Base-by-base conservation (phyloP, 2,888 invertebrate genomes). In the Acleris sparsana region DNA sequence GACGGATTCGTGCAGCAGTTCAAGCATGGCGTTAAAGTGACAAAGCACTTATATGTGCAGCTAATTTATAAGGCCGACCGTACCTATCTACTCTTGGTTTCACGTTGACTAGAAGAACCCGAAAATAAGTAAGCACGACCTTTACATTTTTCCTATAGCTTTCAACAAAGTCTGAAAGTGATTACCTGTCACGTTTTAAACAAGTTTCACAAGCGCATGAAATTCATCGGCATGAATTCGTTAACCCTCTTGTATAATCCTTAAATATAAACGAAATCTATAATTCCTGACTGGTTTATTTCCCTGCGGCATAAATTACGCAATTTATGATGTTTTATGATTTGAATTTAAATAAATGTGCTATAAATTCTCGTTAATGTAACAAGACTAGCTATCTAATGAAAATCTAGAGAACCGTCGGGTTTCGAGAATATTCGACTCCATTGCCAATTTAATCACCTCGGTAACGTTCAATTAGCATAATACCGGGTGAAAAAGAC, bases 391-490 rank as follows among this genome's bases (percentile, higher is more conserved):
- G 66, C 61, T 66, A 66, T 65, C 65, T 66, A 57, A 66, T 66
- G 61, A 66, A 62, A 66, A 66, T 66, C 66, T 66, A 66, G 66
- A 66, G 66, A 62, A 62, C 65, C 66, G 61, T 63, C 63, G 63
- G 66, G 51, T 57, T 66, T 62, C 57, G 62, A 39, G 66, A 57
- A 66, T 53, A 66, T 66, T 66, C 33, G 57, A 66, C 61, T 61
- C 29, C 52, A 62, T 66, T 66, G 66, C 25, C 62, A 66, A 66
- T 62, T 62, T 66, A 66, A 66, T 66, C 66, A 66, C 66, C 61
- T 60, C 39, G 46, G 56, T 52, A 52, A 53, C 53, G 55, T 66
- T 57, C 57, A 53, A 66, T 66, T 66, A 66, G 61, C 66, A 66
- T 62, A 66, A 66, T n/a, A 57, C 18, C 17, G 56, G 39, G 25